These are phyloP conservation scores for Parapsyche elsis DNA, from an alignment of 1,140 invertebrate species.

Conservation along the genomic window DNA sequence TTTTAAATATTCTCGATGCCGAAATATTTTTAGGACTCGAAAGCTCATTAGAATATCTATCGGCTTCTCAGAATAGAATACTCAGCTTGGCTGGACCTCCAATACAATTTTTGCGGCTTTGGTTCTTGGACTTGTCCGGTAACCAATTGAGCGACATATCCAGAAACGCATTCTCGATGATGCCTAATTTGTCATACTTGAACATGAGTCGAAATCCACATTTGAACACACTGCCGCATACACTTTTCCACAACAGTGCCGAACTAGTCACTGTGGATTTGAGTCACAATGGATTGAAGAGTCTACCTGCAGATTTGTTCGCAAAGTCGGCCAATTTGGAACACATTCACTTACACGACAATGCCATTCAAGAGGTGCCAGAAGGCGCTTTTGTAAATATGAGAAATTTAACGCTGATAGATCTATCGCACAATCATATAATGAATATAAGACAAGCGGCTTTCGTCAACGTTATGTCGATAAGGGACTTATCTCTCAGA, in stretches of 20 bases:
- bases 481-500: slow-evolving; percentile 74
- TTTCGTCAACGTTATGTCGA: slow-evolving; percentile 76
- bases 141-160: slow-evolving; percentile 80
- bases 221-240: slow-evolving; percentile 70
- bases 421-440: slow-evolving; percentile 83
- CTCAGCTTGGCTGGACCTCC: slow-evolving; percentile 73
- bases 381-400: slow-evolving; percentile 79
- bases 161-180: slow-evolving; percentile 74
- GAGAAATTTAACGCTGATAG: slow-evolving; percentile 75
- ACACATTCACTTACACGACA: slow-evolving; percentile 74
- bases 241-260: slow-evolving; percentile 70
- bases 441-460: slow-evolving; percentile 76
- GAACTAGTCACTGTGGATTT: slow-evolving; percentile 77
- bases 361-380: slow-evolving; percentile 76
- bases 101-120: slow-evolving; percentile 73
- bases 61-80: slow-evolving; percentile 81
- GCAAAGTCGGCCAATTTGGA: slow-evolving; percentile 74
- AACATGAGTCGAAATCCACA: slow-evolving; percentile 84
- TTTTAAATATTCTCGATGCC: slow-evolving; percentile 76
- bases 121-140: slow-evolving; percentile 80
- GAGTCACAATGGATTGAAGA: slow-evolving; percentile 77
- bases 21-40: slow-evolving; percentile 82
- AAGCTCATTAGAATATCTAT: slow-evolving; percentile 76
- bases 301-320: slow-evolving; percentile 77
- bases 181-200: slow-evolving; percentile 76